Percentiles rank a stretch among this genome's conserved stretches.
phyloP scores from a whole-genome alignment of 2,888 invertebrate species.

The Drosophila anomalipes region DNA sequence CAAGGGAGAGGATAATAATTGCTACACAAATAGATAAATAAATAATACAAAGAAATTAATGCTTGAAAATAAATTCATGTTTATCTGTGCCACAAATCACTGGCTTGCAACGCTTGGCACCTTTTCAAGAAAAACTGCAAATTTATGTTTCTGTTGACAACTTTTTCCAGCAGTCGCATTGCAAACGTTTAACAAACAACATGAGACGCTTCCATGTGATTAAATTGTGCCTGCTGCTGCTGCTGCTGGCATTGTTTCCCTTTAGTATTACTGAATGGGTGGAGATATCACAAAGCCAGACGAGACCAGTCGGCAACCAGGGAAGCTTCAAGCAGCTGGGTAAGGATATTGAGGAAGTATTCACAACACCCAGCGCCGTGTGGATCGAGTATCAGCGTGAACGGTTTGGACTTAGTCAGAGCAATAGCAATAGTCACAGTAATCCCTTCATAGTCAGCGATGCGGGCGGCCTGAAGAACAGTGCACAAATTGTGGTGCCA shows the following conservation, averaged over 20 bases:
- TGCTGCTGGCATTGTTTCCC: constrained; percentile 25
- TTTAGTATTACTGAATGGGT: constrained; percentile 58
- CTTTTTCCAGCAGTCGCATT: constrained; percentile 38
- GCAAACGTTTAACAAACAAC: constrained; percentile 24
- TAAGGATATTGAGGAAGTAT: constrained; percentile 26
- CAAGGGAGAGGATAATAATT: constrained; percentile 12
- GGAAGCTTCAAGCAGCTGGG: not conserved
- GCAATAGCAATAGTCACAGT: constrained; percentile 50
- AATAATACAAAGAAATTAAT: constrained; percentile 48
- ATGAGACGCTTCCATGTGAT: constrained; percentile 41
- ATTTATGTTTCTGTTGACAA: constrained; percentile 2
- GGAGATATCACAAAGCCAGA: constrained; percentile 52
- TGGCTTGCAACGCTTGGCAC: constrained; percentile 68
- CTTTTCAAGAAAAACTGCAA: constrained; percentile 32
- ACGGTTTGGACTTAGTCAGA: constrained; percentile 66
- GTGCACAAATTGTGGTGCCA: constrained; percentile 65
- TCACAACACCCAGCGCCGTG: constrained; percentile 77
- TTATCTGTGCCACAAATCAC: constrained; percentile 41
- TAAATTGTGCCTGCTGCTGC: constrained; percentile 35
- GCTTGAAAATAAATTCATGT: constrained; percentile 36
- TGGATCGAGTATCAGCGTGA: constrained; percentile 84
- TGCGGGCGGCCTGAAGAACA: constrained; percentile 65
- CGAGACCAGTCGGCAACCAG: constrained; percentile 22
- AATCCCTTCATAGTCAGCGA: constrained; percentile 63
- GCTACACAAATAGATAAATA: constrained; percentile 31